A percentile compares a stretch with the other conserved stretches of the same genome.
Evolutionary conservation across 2,113 vertebrate species (phyloP).

Genomic region (Coreoperca whiteheadi): DNA sequence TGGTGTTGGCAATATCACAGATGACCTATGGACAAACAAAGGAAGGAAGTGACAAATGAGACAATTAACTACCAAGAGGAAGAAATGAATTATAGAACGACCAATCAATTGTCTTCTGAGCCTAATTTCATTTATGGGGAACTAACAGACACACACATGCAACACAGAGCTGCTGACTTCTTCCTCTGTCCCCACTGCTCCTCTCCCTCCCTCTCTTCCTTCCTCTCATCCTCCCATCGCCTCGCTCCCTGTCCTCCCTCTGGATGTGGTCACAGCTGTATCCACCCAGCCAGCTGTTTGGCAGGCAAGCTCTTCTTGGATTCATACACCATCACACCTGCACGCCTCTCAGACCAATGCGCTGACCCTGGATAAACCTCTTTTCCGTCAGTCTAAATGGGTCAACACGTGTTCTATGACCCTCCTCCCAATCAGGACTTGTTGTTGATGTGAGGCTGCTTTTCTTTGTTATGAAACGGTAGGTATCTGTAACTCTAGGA

Average conservation of each 20-base stretch:
- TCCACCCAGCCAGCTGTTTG: conserved; percentile 70
- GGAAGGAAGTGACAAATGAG: neutral
- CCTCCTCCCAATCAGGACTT: neutral
- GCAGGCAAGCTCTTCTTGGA: conserved; percentile 29
- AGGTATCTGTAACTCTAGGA: neutral
- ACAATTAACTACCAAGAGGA: neutral
- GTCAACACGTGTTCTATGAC: conserved; percentile 8
- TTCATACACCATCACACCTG: conserved; percentile 45
- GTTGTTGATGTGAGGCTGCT: neutral
- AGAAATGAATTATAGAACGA: neutral
- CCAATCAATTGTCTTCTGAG: neutral
- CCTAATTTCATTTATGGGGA: neutral
- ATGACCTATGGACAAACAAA: neutral
- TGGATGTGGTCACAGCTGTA: conserved; percentile 58
- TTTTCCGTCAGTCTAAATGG: neutral
- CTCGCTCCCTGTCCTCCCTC: conserved; percentile 28
- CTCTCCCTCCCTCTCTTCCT: conserved; percentile 24
- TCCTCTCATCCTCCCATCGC: conserved; percentile 28
- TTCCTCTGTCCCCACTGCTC: conserved; percentile 25
- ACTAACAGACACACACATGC: neutral
- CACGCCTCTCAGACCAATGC: conserved; percentile 2
- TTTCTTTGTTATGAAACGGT: conserved; percentile 3
- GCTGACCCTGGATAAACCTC: conserved; percentile 40
- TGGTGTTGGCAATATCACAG: no score
- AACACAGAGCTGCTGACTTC: conserved; percentile 19